Base-by-base conservation (phyloP, 1,140 invertebrate genomes). In the Metaphire vulgaris region DNA sequence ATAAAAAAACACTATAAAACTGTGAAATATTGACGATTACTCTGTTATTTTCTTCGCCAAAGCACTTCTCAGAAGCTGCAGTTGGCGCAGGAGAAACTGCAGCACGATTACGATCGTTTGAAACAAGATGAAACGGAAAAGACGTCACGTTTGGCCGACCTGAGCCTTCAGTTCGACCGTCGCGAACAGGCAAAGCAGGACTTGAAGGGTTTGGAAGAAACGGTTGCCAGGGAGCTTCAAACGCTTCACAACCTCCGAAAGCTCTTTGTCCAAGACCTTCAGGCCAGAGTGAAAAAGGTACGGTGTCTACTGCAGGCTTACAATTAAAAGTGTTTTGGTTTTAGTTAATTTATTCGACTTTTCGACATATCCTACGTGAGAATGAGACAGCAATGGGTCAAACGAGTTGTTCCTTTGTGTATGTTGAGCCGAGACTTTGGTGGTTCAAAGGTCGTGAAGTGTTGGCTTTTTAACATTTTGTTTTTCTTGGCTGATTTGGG, bases 171-270 rank as follows among this genome's bases (percentile, higher is more conserved):
- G 77, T 83, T 86, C 30, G 87, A 89, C 32, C 80, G 85, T 79
- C 90, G 95, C 75, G 96, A 99, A 88, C 92, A 99, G 87, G 96
- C 97, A 0, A 91, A 94, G 78, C 97, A 98, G 85, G 97, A 99
- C 88, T 91, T 99, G 79, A 98, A 98, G 85, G 96, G 71, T 68
- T 69, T 79, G 15, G 75, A 81, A 34, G 74, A 41, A 33, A 75
- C 74, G 31, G 79, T 81, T 34, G 84, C 85, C 76, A 99, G 99
- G 87, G 97, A 99, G 88, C 87, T 99, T 78, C 96, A 99, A 87
- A 98, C 97, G 0, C 87, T 99, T 80, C 95, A 99, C 88, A 99
- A 98, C 88, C 89, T 99, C 72, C 90, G 97, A 69, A 98, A 98
- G 88, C 88, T 99, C 70, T 99, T 99, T 87, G 96, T 99, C 29